Conservation (phyloP, 2,888 invertebrate species). For the Parelbella ahira region DNA sequence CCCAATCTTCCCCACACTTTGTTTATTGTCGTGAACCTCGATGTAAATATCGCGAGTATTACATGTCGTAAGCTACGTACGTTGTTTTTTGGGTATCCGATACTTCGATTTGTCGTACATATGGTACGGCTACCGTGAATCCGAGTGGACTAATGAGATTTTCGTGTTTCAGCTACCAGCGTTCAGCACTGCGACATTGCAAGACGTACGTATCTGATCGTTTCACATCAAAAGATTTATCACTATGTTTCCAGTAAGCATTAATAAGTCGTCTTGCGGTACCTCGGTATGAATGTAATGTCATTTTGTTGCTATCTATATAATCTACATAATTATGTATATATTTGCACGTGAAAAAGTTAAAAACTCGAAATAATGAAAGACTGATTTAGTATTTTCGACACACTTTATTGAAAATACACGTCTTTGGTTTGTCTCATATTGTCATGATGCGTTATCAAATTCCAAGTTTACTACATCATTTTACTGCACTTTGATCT, state of each 20-base stretch:
- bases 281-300: too few relatives aligned
- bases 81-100: slow-evolving; percentile 20
- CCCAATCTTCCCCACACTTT: slow-evolving; percentile 49
- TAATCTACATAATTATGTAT: too few relatives aligned
- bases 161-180: slow-evolving; percentile 22
- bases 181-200: slow-evolving; percentile 8
- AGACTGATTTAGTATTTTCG: not conserved
- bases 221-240: slow-evolving; percentile 46
- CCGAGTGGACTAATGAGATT: slow-evolving; percentile 16
- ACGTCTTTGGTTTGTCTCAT: too few relatives aligned
- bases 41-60: slow-evolving; percentile 49
- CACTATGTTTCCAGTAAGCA: not conserved
- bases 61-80: slow-evolving; percentile 26
- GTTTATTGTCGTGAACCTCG: slow-evolving; percentile 51
- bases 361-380: too few relatives aligned
- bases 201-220: slow-evolving; percentile 30
- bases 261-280: too few relatives aligned
- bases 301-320: too few relatives aligned
- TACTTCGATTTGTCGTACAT: slow-evolving; percentile 19
- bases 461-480: slow-evolving; percentile 41
- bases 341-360: too few relatives aligned
- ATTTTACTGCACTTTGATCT: slow-evolving; percentile 64
- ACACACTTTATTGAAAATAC: not conserved
- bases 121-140: slow-evolving; percentile 18
- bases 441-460: slow-evolving; percentile 8